A percentile compares a stretch with the other conserved stretches of the same genome.
phyloP scores from a whole-genome alignment of 2,888 invertebrate genomes.

The Toxonevra muliebris region DNA sequence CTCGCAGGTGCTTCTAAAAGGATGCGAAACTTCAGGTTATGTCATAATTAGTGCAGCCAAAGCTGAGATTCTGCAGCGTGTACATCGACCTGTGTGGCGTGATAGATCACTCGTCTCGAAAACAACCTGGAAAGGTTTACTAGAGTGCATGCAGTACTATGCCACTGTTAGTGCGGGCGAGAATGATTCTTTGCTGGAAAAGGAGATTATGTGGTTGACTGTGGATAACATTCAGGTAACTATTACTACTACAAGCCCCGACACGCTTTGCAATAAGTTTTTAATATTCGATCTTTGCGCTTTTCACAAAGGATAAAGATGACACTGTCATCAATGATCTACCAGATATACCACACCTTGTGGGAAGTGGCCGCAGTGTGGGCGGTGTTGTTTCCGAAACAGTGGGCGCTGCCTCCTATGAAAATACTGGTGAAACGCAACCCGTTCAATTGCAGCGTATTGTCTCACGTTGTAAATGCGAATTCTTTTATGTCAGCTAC shows the following conservation, averaged over 20 bases:
- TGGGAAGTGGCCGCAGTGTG: conserved; percentile 94
- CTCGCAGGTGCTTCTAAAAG: conserved; percentile 82
- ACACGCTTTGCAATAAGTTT: neutral
- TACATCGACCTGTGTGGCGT: conserved; percentile 89
- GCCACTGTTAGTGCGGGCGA: conserved; percentile 92
- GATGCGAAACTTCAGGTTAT: conserved; percentile 96
- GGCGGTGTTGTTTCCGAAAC: conserved; percentile 95
- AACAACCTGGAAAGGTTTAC: conserved; percentile 93
- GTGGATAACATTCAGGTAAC: conserved; percentile 87
- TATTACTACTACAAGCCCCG: neutral
- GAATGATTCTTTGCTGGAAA: conserved; percentile 75
- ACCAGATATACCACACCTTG: conserved; percentile 87
- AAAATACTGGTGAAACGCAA: conserved; percentile 69
- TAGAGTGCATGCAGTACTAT: conserved; percentile 99
- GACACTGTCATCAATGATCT: conserved; percentile 80
- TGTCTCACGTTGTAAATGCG: conserved; percentile 96
- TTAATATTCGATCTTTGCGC: neutral
- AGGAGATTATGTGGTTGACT: conserved; percentile 96
- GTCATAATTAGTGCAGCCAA: conserved; percentile 96
- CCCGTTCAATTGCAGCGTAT: conserved; percentile 89
- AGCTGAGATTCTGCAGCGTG: conserved; percentile 90
- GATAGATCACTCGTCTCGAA: conserved; percentile 89
- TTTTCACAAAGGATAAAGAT: conserved; percentile 72
- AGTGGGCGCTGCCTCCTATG: conserved; percentile 81
- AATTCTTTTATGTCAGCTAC: conserved; percentile 95